Percentiles rank a stretch among this genome's conserved stretches.
These are phyloP conservation scores for Coenonympha arcania DNA, from an alignment of 2,888 invertebrate genomes.

Conservation along the genomic window DNA sequence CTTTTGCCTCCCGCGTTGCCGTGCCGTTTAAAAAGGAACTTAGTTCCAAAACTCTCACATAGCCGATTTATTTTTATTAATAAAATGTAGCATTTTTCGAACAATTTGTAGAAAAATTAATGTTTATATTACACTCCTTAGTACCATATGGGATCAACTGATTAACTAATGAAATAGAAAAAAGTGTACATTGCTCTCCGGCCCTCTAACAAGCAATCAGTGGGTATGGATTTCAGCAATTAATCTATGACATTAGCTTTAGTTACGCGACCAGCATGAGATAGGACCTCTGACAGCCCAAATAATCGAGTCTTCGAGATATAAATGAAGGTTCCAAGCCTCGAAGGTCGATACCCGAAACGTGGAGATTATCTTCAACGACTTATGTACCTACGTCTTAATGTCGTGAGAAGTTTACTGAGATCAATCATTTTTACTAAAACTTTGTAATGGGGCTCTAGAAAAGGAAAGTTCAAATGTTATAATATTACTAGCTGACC, in stretches of 20 bases:
- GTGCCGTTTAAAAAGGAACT: too few relatives aligned
- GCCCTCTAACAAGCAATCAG: not conserved
- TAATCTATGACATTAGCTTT: not conserved
- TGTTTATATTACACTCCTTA: too few relatives aligned
- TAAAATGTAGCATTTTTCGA: too few relatives aligned
- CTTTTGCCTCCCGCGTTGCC: too few relatives aligned
- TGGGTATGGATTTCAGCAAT: not conserved
- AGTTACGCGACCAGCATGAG: slow-evolving; percentile 1
- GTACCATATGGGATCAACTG: too few relatives aligned
- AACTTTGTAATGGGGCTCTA: not conserved
- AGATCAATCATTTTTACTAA: not conserved
- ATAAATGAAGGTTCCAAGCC: slow-evolving; percentile 4
- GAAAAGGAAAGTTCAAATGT: too few relatives aligned
- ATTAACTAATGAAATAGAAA: too few relatives aligned
- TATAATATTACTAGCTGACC: too few relatives aligned
- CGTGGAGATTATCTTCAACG: not conserved
- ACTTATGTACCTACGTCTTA: not conserved
- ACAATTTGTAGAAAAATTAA: too few relatives aligned
- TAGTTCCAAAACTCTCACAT: too few relatives aligned
- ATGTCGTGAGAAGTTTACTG: not conserved
- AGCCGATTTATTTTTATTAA: too few relatives aligned
- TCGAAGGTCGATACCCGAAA: not conserved
- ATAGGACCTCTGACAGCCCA: not conserved
- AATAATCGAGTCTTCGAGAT: slow-evolving; percentile 1
- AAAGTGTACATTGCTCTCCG: too few relatives aligned